phyloP scores from a whole-genome alignment of 2,888 invertebrate species.

The Nowickia ferox region DNA sequence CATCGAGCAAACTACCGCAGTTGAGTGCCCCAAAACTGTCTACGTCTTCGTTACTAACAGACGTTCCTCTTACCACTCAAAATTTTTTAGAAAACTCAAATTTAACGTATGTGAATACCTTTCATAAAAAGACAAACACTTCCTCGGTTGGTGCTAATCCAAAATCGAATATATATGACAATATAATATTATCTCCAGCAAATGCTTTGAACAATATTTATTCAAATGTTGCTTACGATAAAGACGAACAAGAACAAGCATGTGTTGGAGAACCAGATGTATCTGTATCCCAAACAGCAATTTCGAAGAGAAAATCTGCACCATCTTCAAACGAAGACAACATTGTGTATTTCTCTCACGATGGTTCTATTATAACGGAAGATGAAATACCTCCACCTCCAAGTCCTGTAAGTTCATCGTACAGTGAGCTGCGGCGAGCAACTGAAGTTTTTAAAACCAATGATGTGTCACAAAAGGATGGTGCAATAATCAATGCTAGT shows the following conservation, averaged over 20 bases:
- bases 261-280: constrained; percentile 82
- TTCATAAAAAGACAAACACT: constrained; percentile 29
- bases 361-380: constrained; percentile 73
- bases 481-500: constrained; percentile 2
- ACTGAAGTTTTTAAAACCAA: constrained; percentile 85
- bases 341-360: constrained; percentile 31
- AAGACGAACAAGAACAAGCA: background rate
- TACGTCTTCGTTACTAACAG: constrained; percentile 73
- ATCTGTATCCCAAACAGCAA: constrained; percentile 85
- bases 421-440: constrained; percentile 92
- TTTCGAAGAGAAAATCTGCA: constrained; percentile 69
- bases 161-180: constrained; percentile 60
- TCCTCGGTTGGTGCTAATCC: background rate
- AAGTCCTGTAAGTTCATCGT: constrained; percentile 95
- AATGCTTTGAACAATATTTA: constrained; percentile 54
- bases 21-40: constrained; percentile 75
- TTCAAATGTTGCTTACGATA: constrained; percentile 62
- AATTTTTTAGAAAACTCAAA: constrained; percentile 39
- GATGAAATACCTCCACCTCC: constrained; percentile 92
- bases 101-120: constrained; percentile 53
- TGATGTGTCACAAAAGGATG: constrained; percentile 34
- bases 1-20: constrained; percentile 25
- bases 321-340: constrained; percentile 16
- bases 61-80: constrained; percentile 45
- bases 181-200: constrained; percentile 28